Percentiles rank a stretch among this genome's conserved stretches.
These are phyloP conservation scores for Sebastes flavidus DNA, from an alignment of 2,797 vertebrate genomes.

Conservation along the genomic window DNA sequence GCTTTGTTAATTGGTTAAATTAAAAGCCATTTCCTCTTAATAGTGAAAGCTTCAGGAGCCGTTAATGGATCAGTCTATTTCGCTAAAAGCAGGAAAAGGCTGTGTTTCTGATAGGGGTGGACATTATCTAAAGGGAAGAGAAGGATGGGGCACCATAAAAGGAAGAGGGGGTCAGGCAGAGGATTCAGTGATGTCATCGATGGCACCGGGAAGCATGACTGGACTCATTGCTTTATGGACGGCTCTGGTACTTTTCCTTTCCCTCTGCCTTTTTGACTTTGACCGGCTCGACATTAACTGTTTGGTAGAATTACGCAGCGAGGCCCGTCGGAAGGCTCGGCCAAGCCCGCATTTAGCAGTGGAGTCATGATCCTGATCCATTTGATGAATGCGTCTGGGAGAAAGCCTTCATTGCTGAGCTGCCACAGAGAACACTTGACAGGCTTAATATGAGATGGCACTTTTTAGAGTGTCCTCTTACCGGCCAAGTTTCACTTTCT, in stretches of 20 bases:
- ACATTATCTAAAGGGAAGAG: conserved; percentile 5
- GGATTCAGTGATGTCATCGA: conserved; percentile 55
- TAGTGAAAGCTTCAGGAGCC: conserved; percentile 46
- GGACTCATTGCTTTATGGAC: conserved; percentile 44
- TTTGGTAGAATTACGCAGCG: conserved; percentile 46
- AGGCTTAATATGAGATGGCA: conserved; percentile 41
- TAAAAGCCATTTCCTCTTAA: conserved; percentile 70
- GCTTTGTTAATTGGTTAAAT: conserved; percentile 69
- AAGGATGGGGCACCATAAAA: conserved; percentile 22
- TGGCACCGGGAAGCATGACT: conserved; percentile 18
- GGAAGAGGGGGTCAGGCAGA: conserved; percentile 5
- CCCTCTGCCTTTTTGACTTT: conserved; percentile 65
- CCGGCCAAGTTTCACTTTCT: conserved; percentile 9
- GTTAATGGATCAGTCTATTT: conserved; percentile 54
- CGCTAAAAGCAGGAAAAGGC: conserved; percentile 12
- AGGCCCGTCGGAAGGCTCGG: background rate
- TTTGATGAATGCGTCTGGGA: conserved; percentile 54
- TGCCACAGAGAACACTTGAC: conserved; percentile 33
- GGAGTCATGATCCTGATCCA: conserved; percentile 30
- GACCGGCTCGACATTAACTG: conserved; percentile 45
- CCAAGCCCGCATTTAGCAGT: conserved; percentile 46
- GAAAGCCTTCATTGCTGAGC: conserved; percentile 13
- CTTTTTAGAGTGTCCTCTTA: conserved; percentile 31
- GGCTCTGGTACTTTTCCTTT: conserved; percentile 43
- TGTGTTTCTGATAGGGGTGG: conserved; percentile 5